A percentile compares a stretch with the other conserved stretches of the same genome.
phyloP scores from a whole-genome alignment of 2,888 invertebrate species.

The Apamea sordens region DNA sequence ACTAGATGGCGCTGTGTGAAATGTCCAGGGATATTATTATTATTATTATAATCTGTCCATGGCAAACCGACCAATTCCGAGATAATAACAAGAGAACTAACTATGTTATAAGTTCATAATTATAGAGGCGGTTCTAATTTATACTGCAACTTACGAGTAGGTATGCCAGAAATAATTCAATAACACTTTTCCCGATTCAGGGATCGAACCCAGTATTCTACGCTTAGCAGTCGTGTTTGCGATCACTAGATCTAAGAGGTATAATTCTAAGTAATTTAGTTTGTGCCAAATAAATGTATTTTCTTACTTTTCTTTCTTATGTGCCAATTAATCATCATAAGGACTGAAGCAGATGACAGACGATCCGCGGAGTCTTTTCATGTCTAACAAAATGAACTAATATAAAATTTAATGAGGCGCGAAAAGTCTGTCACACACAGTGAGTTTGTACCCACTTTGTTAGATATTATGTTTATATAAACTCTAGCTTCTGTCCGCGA shows the following conservation, averaged over 20 bases:
- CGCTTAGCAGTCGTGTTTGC: too few species aligned
- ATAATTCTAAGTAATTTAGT: not conserved
- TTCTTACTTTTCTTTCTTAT: not conserved
- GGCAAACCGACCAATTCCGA: not conserved
- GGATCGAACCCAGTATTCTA: not conserved
- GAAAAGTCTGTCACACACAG: conserved; percentile 14
- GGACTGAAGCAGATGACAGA: conserved; percentile 25
- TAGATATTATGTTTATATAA: not conserved
- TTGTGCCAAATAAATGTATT: too few species aligned
- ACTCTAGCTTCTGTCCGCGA: too few species aligned
- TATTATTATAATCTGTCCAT: not conserved
- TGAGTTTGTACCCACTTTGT: not conserved
- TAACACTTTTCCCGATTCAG: not conserved
- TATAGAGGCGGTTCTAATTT: not conserved
- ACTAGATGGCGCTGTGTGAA: too few species aligned
- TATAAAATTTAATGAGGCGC: conserved; percentile 30
- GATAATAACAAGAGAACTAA: not conserved
- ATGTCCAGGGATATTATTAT: too few species aligned
- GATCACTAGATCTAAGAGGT: not conserved
- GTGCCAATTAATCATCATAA: conserved; percentile 17
- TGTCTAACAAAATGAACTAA: conserved; percentile 10
- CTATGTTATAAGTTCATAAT: not conserved
- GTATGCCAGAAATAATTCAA: not conserved
- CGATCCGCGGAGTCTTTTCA: conserved; percentile 10
- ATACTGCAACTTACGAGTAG: not conserved